Conservation (phyloP, 2,888 invertebrate species). For the Nebria salina region DNA sequence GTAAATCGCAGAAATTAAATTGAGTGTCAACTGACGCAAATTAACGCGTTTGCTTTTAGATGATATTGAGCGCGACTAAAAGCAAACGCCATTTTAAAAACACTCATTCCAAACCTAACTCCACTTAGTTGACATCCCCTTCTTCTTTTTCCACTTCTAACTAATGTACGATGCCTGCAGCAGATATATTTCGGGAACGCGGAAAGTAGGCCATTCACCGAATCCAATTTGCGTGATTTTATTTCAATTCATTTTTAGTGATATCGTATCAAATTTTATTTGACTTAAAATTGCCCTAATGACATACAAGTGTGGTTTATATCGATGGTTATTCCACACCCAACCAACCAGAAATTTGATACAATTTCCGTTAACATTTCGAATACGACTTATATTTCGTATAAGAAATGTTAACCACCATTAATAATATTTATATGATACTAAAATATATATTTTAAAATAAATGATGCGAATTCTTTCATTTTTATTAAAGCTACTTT, state of each 20-base stretch:
- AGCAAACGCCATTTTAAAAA: not conserved
- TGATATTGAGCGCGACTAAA: slow-evolving; percentile 5
- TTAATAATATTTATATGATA: too few species aligned
- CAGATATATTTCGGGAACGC: not conserved
- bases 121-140: not conserved
- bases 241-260: slow-evolving; percentile 26
- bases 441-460: too few species aligned
- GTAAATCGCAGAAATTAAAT: slow-evolving; percentile 24
- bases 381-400: too few species aligned
- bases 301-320: not conserved
- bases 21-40: slow-evolving; percentile 37
- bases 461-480: not conserved
- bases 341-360: too few species aligned
- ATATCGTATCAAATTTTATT: slow-evolving; percentile 23
- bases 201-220: slow-evolving; percentile 6
- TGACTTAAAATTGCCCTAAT: not conserved
- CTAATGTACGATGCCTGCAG: not conserved
- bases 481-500: not conserved
- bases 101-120: not conserved
- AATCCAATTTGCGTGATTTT: slow-evolving; percentile 23
- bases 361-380: too few species aligned
- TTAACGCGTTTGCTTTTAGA: slow-evolving; percentile 10
- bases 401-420: too few species aligned
- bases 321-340: not conserved
- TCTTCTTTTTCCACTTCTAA: not conserved